Evolutionary conservation across 2,888 invertebrate species (phyloP).

Genomic region (Hartigia nigra): DNA sequence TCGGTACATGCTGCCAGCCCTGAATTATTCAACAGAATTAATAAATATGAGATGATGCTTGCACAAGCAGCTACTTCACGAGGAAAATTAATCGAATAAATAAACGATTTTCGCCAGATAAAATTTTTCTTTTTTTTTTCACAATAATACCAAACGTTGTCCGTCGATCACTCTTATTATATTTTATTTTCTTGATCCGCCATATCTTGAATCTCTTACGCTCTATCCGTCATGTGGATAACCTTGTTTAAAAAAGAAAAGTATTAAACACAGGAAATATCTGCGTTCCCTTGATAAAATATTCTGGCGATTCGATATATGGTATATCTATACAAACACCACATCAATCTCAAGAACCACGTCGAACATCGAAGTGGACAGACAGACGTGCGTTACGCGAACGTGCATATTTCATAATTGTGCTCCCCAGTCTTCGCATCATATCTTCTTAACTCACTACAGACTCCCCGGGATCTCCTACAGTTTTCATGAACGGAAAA

Average conservation of each 20-base stretch:
- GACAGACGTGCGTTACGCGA: background rate
- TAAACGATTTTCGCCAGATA: background rate
- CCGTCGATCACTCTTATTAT: background rate
- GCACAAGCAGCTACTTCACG: background rate
- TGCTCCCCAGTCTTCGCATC: background rate
- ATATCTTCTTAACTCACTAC: background rate
- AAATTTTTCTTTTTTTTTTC: background rate
- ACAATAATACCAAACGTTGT: background rate
- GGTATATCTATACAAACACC: background rate
- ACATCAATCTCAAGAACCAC: background rate
- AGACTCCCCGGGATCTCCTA: background rate
- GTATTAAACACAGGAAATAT: background rate
- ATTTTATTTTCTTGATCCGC: background rate
- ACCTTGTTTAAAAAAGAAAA: background rate
- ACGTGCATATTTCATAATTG: background rate
- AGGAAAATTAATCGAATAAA: background rate
- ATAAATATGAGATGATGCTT: conserved; percentile 2
- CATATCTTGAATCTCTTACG: background rate
- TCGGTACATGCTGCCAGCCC: background rate
- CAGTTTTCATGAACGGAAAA: background rate
- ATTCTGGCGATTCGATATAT: background rate
- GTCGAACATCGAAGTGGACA: background rate
- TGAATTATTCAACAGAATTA: conserved; percentile 3
- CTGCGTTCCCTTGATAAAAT: background rate
- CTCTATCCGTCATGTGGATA: background rate